Base-by-base conservation (phyloP, 2,113 vertebrate genomes). In the Phaethornis superciliosus region DNA sequence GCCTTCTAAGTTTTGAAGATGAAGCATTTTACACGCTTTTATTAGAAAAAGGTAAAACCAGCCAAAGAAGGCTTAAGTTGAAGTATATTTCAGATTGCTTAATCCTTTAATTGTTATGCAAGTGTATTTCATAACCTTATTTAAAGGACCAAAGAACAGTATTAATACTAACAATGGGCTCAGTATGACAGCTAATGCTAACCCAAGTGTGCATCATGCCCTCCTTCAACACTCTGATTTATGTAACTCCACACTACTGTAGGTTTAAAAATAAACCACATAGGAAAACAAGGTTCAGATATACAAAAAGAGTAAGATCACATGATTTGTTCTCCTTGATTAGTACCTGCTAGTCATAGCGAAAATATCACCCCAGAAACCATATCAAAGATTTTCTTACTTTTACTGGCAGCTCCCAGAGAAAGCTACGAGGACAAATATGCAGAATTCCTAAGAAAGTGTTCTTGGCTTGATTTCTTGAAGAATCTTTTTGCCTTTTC, bases 51-150 rank as follows among this genome's bases (percentile, higher is more conserved):
- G 88, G 82, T 93, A 88, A 81, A 37, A 88, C 26, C 40, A 79
- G 75, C 74, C 42, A 77, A 93, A 77, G 26, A n/a, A 64, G 35
- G 65, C 75, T 90, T 83, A 88, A 85, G 42, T 17, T 26, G 12
- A 88, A 96, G 65, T 91, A 56, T 74, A 94, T 84, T 85, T 85
- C 60, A 49, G 75, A 95, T 97, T 97, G 91, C 94, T 94, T 96
- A 96, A 97, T 93, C 74, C 52, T 90, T 95, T 91, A 76, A 93
- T 90, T 88, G 89, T 97, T 97, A 96, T 96, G 96, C 94, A 97
- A 96, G 94, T 91, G 44, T 69, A 96, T 97, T 94, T 92, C 92
- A 94, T 96, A 95, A 96, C 77, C 81, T 90, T 93, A 94, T 86
- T 96, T 95, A 93, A 96, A 72, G 68, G 88, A 89, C 83, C 91